Conservation (phyloP, 1,140 invertebrate genomes). For the Micrasema longulum region DNA sequence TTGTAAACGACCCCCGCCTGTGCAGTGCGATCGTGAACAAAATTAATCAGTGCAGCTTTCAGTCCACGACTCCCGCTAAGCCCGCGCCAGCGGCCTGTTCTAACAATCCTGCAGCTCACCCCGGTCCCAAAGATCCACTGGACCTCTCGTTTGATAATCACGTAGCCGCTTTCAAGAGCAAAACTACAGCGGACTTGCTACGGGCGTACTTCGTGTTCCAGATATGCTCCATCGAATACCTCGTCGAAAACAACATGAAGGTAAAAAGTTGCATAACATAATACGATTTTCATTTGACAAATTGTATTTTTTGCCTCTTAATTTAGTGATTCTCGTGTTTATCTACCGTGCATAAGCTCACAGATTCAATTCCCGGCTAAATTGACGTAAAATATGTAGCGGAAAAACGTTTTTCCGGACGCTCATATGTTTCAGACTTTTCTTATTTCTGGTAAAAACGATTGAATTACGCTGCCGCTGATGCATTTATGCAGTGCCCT, state of each 20-base stretch:
- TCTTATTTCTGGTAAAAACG: no score
- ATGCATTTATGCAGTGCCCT: no score
- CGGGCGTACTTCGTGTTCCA: constrained; percentile 94
- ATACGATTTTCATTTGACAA: no score
- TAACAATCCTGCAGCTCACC: constrained; percentile 55
- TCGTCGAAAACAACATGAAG: constrained; percentile 96
- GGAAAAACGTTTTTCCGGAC: no score
- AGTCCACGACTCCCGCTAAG: constrained; percentile 55
- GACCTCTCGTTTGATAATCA: constrained; percentile 90
- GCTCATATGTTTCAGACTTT: no score
- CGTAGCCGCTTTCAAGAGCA: constrained; percentile 89
- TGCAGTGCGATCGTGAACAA: constrained; percentile 38
- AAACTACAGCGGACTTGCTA: constrained; percentile 93
- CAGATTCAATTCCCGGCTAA: no score
- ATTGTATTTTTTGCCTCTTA: no score
- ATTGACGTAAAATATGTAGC: no score
- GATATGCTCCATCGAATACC: constrained; percentile 88
- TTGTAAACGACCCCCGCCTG: constrained; percentile 45
- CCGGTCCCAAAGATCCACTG: constrained; percentile 77
- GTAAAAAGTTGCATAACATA: constrained; percentile 70
- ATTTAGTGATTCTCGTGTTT: no score
- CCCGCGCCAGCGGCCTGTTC: constrained; percentile 18
- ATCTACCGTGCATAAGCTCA: no score
- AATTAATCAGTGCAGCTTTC: constrained; percentile 42
- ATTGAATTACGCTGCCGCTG: no score